phyloP scores from a whole-genome alignment of 92 coral and sea anemone genomes.

The Pocillopora grandis region DNA sequence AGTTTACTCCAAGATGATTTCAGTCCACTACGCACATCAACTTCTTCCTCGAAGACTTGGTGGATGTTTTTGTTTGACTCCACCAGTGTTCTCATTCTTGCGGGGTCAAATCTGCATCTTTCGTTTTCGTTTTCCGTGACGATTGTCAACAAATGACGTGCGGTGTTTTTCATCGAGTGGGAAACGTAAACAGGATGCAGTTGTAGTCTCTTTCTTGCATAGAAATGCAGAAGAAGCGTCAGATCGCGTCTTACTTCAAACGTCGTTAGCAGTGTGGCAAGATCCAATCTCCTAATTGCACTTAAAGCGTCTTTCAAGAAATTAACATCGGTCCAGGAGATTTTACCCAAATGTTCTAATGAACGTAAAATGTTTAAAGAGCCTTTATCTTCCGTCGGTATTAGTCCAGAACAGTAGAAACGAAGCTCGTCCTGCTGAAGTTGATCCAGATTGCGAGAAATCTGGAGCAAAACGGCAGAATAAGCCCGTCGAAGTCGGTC shows the following conservation, averaged over 20 bases:
- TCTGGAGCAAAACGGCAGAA: conserved; percentile 1
- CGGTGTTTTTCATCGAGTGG: neutral
- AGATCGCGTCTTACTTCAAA: conserved; percentile 25
- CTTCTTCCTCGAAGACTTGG: conserved; percentile 8
- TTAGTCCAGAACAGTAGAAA: conserved; percentile 9
- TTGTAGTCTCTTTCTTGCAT: conserved; percentile 1
- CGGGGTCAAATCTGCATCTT: neutral
- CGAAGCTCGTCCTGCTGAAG: conserved; percentile 15
- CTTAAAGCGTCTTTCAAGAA: conserved; percentile 21
- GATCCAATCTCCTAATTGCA: neutral
- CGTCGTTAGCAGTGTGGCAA: neutral
- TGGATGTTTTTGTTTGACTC: neutral
- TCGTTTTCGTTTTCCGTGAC: neutral
- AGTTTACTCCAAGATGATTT: conserved; percentile 15
- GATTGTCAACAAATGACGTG: neutral
- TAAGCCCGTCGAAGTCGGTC: conserved; percentile 2
- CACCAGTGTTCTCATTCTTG: neutral
- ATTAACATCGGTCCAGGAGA: conserved; percentile 17
- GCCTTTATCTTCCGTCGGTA: neutral
- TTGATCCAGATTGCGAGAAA: neutral
- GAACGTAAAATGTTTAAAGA: neutral
- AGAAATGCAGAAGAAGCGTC: conserved; percentile 1
- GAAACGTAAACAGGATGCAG: neutral
- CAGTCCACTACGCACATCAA: neutral
- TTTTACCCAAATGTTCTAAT: conserved; percentile 13